These are phyloP conservation scores for Cataglyphis rosenhaueri DNA, from an alignment of 2,888 invertebrate genomes.

Conservation along the genomic window DNA sequence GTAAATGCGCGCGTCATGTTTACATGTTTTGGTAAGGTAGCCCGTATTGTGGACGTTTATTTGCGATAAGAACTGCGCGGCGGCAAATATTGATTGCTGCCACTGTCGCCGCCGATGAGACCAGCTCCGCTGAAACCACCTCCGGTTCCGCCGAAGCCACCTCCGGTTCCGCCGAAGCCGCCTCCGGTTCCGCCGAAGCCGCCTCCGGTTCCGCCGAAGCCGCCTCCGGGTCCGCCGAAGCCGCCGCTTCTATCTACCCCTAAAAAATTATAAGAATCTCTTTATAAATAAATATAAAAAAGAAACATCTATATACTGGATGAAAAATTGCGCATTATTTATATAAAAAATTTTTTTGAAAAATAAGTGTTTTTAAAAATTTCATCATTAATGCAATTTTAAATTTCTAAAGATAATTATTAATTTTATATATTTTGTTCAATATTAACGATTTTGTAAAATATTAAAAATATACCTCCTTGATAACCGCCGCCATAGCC, in stretches of 20 bases:
- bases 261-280: neutral
- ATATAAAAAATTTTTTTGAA: neutral
- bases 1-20: conserved; percentile 44
- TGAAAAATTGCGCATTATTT: neutral
- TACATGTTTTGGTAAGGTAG: conserved; percentile 50
- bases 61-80: conserved; percentile 81
- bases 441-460: too few relatives aligned
- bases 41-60: conserved; percentile 68
- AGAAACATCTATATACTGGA: neutral
- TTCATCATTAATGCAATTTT: neutral
- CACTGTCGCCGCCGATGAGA: conserved; percentile 60
- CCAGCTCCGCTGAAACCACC: conserved; percentile 57
- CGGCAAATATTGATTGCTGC: conserved; percentile 83
- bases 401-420: neutral
- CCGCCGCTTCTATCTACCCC: conserved; percentile 14
- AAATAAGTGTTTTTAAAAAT: neutral
- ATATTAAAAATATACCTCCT: conserved; percentile 17
- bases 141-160: conserved; percentile 42
- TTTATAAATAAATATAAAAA: neutral
- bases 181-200: conserved; percentile 59
- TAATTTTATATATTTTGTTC: neutral
- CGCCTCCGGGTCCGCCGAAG: conserved; percentile 41
- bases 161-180: conserved; percentile 45
- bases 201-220: too few relatives aligned
- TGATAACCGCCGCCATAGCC: conserved; percentile 55